phyloP scores from a whole-genome alignment of 1,140 invertebrate genomes.

The Antheraea mylitta region DNA sequence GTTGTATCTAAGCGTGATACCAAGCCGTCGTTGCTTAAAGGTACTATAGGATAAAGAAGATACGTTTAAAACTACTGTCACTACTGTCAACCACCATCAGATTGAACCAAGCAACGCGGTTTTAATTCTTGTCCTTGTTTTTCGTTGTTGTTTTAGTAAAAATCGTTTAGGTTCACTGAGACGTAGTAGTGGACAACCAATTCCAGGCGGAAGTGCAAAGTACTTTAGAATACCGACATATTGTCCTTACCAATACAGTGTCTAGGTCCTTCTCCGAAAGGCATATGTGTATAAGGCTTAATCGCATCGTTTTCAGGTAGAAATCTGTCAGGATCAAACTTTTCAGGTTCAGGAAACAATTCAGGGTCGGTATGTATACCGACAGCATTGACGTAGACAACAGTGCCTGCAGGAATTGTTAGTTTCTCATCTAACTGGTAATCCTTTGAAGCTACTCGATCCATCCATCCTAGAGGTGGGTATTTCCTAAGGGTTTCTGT shows the following conservation, averaged over 20 bases:
- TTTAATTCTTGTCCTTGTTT: no score
- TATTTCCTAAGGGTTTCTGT: slow-evolving; percentile 80
- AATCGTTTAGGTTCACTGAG: no score
- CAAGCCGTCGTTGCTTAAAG: no score
- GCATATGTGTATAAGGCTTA: slow-evolving; percentile 1
- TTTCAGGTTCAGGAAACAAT: slow-evolving; percentile 75
- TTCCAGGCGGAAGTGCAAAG: no score
- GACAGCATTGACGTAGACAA: slow-evolving; percentile 42
- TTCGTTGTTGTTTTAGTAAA: no score
- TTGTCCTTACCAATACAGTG: slow-evolving; percentile 6
- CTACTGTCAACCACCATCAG: no score
- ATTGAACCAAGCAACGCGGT: no score
- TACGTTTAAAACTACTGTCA: no score
- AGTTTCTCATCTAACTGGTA: slow-evolving; percentile 66
- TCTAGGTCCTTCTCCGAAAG: slow-evolving; percentile 9
- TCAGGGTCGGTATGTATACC: slow-evolving; percentile 75
- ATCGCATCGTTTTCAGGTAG: not conserved
- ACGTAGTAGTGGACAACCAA: no score
- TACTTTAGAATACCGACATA: no score
- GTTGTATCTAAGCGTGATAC: no score
- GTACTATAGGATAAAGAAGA: no score
- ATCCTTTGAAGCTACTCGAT: slow-evolving; percentile 55
- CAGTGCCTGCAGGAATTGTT: slow-evolving; percentile 52
- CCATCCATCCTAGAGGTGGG: slow-evolving; percentile 71
- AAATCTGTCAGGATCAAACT: slow-evolving; percentile 79